phyloP scores from a whole-genome alignment of 2,113 vertebrate genomes.

The Gallinago jamesoni region DNA sequence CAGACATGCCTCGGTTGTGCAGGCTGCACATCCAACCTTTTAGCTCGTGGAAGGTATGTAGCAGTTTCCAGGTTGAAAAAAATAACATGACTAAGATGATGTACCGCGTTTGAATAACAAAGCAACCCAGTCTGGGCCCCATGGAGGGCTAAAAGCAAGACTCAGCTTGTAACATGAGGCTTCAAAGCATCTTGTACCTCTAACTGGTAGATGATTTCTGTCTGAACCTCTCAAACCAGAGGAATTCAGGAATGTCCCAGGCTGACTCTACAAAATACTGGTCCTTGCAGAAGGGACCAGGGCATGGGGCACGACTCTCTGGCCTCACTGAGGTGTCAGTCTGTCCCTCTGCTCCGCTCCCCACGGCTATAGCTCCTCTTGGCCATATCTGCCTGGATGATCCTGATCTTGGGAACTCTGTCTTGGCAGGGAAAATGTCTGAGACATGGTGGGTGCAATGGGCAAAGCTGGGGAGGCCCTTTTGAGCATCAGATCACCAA shows the following conservation, averaged over 20 bases:
- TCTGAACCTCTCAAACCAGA: background rate
- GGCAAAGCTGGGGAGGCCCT: background rate
- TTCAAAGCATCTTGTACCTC: background rate
- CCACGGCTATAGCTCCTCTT: background rate
- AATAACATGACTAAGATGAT: constrained; percentile 28
- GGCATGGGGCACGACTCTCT: background rate
- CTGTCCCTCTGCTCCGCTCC: background rate
- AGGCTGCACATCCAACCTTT: background rate
- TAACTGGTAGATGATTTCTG: background rate
- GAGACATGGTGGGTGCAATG: background rate
- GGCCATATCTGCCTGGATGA: background rate
- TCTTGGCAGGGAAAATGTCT: background rate
- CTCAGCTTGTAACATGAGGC: background rate
- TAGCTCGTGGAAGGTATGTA: background rate
- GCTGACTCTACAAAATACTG: background rate
- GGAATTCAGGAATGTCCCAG: constrained; percentile 1
- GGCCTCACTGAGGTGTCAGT: background rate
- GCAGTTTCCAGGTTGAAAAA: constrained; percentile 27
- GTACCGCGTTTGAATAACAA: constrained; percentile 5
- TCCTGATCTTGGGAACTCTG: background rate
- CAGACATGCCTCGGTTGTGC: background rate
- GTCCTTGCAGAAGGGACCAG: background rate
- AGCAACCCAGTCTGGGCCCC: background rate
- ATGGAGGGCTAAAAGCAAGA: constrained; percentile 6
- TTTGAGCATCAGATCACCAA: background rate